Evolutionary conservation across 2,888 invertebrate species (phyloP).

Genomic region (Lasioglossum morio): DNA sequence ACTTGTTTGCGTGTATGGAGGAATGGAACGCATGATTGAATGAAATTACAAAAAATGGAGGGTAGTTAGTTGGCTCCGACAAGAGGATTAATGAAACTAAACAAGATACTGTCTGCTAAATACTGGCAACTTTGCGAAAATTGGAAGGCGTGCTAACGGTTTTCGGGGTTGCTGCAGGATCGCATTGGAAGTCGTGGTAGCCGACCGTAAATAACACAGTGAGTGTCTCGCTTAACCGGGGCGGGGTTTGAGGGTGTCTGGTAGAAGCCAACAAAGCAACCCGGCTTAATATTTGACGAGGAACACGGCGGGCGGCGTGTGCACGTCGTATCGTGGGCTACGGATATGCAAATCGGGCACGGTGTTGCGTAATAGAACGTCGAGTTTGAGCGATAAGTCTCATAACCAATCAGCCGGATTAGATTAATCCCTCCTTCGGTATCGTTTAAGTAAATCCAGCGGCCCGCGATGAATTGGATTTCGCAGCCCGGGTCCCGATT

Average conservation of each 20-base stretch:
- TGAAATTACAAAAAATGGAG: too few species aligned
- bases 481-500: not conserved
- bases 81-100: too few species aligned
- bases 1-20: too few species aligned
- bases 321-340: conserved; percentile 33
- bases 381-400: conserved; percentile 66
- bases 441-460: conserved; percentile 65
- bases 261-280: conserved; percentile 21
- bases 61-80: too few species aligned
- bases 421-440: conserved; percentile 64
- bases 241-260: not conserved
- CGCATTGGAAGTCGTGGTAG: not conserved
- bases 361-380: conserved; percentile 55
- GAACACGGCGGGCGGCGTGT: conserved; percentile 36
- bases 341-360: conserved; percentile 61
- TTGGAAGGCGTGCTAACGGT: too few species aligned
- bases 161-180: not conserved
- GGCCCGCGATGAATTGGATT: conserved; percentile 44
- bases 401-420: conserved; percentile 64
- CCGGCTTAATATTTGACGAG: conserved; percentile 46
- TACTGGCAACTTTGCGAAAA: too few species aligned
- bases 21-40: too few species aligned
- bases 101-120: too few species aligned
- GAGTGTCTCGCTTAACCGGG: not conserved
- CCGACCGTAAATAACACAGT: not conserved